A percentile compares a stretch with the other conserved stretches of the same genome.
phyloP scores from a whole-genome alignment of 2,888 invertebrate species.

The Belgica antarctica region DNA sequence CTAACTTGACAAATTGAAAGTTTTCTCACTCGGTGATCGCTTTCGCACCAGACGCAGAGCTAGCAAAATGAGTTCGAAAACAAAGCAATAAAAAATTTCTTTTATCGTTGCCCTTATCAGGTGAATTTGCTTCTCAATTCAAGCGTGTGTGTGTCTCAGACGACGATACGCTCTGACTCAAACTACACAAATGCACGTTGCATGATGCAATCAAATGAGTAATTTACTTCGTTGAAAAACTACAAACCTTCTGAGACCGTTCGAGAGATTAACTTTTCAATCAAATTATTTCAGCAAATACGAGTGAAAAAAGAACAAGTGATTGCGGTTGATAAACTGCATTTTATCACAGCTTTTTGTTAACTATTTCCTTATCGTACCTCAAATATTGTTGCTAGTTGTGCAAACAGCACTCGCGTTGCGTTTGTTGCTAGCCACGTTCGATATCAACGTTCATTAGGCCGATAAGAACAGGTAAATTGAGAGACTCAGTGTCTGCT shows the following conservation, averaged over 20 bases:
- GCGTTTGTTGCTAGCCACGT: slow-evolving; percentile 19
- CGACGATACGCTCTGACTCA: background rate
- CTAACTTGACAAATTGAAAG: no score
- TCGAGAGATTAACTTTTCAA: no score
- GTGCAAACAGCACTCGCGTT: background rate
- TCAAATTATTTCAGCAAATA: no score
- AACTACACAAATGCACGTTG: background rate
- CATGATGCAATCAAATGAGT: slow-evolving; percentile 4
- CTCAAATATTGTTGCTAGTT: background rate
- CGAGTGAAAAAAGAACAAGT: background rate
- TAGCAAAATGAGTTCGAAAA: no score
- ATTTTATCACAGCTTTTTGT: background rate
- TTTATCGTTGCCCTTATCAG: background rate
- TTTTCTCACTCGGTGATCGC: no score
- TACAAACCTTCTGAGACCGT: no score
- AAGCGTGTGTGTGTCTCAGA: background rate
- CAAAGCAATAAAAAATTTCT: slow-evolving; percentile 23
- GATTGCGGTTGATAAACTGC: background rate
- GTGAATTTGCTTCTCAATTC: background rate
- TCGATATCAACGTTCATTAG: slow-evolving; percentile 6
- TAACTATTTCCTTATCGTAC: background rate
- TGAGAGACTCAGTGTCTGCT: background rate
- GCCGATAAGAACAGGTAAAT: slow-evolving; percentile 7
- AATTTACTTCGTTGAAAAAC: background rate
- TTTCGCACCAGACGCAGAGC: no score